Percentiles rank a stretch among this genome's conserved stretches.
phyloP scores from a whole-genome alignment of 2,797 vertebrate species.

The Monodelphis domestica region DNA sequence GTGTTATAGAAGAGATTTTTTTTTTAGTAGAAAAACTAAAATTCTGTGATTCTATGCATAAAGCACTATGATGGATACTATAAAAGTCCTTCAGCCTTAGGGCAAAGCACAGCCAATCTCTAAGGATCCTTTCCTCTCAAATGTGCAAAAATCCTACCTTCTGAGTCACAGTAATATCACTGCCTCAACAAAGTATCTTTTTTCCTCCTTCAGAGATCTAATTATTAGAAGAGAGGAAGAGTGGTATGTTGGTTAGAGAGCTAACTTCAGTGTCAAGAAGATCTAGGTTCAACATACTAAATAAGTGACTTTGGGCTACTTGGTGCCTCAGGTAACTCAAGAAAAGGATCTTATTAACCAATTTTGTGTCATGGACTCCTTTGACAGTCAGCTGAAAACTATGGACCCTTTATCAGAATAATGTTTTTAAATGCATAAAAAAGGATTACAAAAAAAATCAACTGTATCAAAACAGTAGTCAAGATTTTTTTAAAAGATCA shows the following conservation, averaged over 20 bases:
- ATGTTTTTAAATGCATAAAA: not conserved
- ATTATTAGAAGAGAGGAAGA: not conserved
- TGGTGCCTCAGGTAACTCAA: not conserved
- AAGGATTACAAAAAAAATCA: not conserved
- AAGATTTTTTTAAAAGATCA: not conserved
- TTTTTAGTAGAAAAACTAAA: not conserved
- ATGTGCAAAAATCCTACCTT: not conserved
- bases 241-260: not conserved
- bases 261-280: not conserved
- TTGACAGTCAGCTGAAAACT: not conserved
- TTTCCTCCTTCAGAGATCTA: not conserved
- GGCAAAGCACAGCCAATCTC: not conserved
- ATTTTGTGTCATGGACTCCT: not conserved
- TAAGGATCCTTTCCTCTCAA: not conserved
- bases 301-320: not conserved
- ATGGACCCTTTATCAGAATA: not conserved
- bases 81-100: no score
- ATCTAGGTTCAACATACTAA: not conserved
- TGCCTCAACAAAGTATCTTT: no score
- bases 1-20: not conserved
- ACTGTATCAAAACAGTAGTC: not conserved
- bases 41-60: no score
- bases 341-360: not conserved
- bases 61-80: no score
- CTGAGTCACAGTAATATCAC: not conserved